Base-by-base conservation (phyloP, 2,113 vertebrate species). In the Axis porcinus region DNA sequence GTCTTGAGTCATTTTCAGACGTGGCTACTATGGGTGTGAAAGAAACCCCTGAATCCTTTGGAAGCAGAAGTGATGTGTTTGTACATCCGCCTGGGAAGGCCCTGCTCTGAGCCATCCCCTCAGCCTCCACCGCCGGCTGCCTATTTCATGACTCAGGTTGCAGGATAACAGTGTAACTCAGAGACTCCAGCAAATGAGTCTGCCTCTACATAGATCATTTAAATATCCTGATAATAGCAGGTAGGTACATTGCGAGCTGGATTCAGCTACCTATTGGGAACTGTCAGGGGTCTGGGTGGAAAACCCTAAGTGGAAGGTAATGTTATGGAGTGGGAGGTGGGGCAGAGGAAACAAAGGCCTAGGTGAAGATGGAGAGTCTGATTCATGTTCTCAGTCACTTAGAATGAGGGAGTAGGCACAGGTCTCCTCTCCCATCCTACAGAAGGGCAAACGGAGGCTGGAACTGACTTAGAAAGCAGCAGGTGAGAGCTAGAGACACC, bases 181-280 rank as follows among this genome's bases (percentile, higher is more conserved):
- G 95, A 83, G 94, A 28, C 33, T 14, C 54, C 62, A 28, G n/a
- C 47, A 57, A 21, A 57, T 89, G 54, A 85, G 64, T 60, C 86
- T 78, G 25, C 40, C 89, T 94, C 92, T 85, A 67, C 7, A 50
- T 19, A 86, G 94, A 92, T 64, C 79, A 33, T 91, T 94, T 97
- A 97, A 98, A 96, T 95, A 90, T 85, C 94, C 36, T 45, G 28
- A 30, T 93, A 97, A 94, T 95, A 87, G 84, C 81, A 90, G 1
- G 0, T 4, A 0, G 8, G 54, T 92, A 43, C 76, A 76, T 95
- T 95, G 74, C 96, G 86, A 89, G 97, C 52, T 43, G 93, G 96
- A 87, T 97, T 97, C 93, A 98, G 95, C 94, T 95, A 45, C 94
- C 94, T 30, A 12, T 12, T 79, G 52, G 82, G 33, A 90, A 43